Percentiles rank a stretch among this genome's conserved stretches.
Evolutionary conservation across 1,140 invertebrate genomes (phyloP).

Genomic region (Philotrypesis tridentata): DNA sequence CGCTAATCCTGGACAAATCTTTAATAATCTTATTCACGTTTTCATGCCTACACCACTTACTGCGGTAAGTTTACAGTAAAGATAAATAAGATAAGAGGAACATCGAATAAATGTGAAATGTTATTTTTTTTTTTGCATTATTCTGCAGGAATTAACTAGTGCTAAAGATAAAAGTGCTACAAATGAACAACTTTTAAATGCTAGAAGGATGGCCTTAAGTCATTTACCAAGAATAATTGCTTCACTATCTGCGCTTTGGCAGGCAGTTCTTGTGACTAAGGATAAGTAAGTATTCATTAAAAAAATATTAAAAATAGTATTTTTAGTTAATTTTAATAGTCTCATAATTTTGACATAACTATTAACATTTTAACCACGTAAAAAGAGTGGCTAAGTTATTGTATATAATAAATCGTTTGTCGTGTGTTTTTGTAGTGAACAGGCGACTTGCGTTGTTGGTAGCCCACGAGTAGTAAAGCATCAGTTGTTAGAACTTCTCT

Average conservation of each 20-base stretch:
- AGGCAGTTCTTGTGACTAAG: slow-evolving; percentile 76
- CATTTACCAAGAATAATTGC: slow-evolving; percentile 89
- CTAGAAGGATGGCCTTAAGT: slow-evolving; percentile 83
- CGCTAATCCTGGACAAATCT: slow-evolving; percentile 82
- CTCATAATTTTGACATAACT: not conserved
- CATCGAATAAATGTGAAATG: not conserved
- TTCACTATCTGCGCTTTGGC: slow-evolving; percentile 87
- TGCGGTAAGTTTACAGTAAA: slow-evolving; percentile 62
- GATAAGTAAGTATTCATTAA: slow-evolving; percentile 67
- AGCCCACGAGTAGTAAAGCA: slow-evolving; percentile 82
- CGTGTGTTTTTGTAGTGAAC: slow-evolving; percentile 61
- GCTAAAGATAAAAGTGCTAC: slow-evolving; percentile 63
- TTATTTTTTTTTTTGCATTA: not conserved
- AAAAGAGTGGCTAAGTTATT: slow-evolving; percentile 38
- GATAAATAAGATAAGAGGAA: too few relatives aligned
- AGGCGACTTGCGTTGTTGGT: slow-evolving; percentile 74
- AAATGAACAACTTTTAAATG: slow-evolving; percentile 76
- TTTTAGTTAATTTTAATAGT: not conserved
- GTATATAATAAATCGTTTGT: slow-evolving; percentile 45
- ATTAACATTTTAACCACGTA: not conserved
- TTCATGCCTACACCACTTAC: slow-evolving; percentile 77
- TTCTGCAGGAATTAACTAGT: slow-evolving; percentile 56
- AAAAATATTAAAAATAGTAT: not conserved
- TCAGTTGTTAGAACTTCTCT: slow-evolving; percentile 88
- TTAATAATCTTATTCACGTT: slow-evolving; percentile 88